Evolutionary conservation across 2,888 invertebrate genomes (phyloP).

Genomic region (Leucophenga maculata): DNA sequence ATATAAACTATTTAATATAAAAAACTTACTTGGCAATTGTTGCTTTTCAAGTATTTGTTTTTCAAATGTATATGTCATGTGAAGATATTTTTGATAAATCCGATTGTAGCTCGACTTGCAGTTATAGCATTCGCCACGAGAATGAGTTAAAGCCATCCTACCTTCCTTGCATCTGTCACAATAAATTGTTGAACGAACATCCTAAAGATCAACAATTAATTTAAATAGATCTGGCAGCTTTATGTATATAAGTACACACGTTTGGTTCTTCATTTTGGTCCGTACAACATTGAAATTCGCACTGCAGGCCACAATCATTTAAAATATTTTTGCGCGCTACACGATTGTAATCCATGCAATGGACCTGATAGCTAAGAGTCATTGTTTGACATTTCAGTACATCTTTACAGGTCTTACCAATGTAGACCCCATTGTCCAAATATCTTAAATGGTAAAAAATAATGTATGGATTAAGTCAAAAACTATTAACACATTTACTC

Average conservation of each 20-base stretch:
- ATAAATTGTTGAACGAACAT: conserved; percentile 38
- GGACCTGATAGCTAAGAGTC: conserved; percentile 39
- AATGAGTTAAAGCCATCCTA: conserved; percentile 36
- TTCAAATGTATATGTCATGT: conserved; percentile 31
- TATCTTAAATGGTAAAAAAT: background rate
- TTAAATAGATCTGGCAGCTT: conserved; percentile 2
- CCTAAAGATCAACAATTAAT: conserved; percentile 32
- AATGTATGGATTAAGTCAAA: background rate
- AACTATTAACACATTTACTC: conserved; percentile 24
- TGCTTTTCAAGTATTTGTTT: conserved; percentile 34
- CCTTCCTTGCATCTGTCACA: conserved; percentile 38
- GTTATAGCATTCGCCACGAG: conserved; percentile 33
- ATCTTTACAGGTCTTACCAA: background rate
- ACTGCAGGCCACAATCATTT: conserved; percentile 26
- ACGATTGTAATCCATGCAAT: conserved; percentile 29
- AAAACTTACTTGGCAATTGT: background rate
- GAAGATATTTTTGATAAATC: conserved; percentile 38
- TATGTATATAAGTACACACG: conserved; percentile 37
- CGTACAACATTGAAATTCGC: conserved; percentile 37
- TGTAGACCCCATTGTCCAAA: background rate
- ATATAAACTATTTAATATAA: background rate
- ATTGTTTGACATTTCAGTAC: conserved; percentile 7
- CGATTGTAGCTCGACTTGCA: conserved; percentile 40
- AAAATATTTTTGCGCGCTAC: conserved; percentile 27
- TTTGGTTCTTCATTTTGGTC: conserved; percentile 28